Evolutionary conservation across 2,888 invertebrate genomes (phyloP).

Genomic region (Agrenia bidenticulata): DNA sequence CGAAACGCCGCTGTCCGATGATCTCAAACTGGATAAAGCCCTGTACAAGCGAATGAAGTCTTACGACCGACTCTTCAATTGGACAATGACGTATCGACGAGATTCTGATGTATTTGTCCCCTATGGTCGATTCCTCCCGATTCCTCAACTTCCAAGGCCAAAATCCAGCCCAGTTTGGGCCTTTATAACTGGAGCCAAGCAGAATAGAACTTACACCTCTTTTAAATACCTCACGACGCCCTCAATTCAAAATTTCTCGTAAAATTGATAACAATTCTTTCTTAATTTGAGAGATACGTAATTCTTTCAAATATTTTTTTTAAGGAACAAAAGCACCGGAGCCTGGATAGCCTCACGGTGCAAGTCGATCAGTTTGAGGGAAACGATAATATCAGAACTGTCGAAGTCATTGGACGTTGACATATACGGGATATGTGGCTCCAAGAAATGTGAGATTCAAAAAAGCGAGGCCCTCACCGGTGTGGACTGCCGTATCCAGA

Average conservation of each 20-base stretch:
- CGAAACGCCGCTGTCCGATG: neutral
- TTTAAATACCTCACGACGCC: neutral
- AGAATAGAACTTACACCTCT: neutral
- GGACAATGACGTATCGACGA: neutral
- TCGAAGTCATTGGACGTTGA: neutral
- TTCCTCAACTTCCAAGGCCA: neutral
- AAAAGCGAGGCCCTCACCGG: neutral
- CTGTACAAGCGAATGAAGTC: neutral
- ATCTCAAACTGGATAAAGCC: no score
- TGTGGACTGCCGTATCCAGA: neutral
- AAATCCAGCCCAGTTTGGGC: neutral
- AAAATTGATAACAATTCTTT: neutral
- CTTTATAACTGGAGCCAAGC: neutral
- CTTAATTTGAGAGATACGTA: no score
- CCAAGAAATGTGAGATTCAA: neutral
- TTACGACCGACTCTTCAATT: neutral
- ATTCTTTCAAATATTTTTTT: no score
- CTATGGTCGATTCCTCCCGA: neutral
- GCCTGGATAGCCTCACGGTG: conserved; percentile 1
- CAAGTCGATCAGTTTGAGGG: neutral
- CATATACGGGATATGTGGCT: neutral
- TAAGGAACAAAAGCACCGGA: no score
- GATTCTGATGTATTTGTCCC: neutral
- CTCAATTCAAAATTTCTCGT: neutral
- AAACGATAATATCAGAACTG: neutral